These are phyloP conservation scores for Poeciliopsis infans DNA, from an alignment of 2,797 vertebrate species.

Conservation along the genomic window DNA sequence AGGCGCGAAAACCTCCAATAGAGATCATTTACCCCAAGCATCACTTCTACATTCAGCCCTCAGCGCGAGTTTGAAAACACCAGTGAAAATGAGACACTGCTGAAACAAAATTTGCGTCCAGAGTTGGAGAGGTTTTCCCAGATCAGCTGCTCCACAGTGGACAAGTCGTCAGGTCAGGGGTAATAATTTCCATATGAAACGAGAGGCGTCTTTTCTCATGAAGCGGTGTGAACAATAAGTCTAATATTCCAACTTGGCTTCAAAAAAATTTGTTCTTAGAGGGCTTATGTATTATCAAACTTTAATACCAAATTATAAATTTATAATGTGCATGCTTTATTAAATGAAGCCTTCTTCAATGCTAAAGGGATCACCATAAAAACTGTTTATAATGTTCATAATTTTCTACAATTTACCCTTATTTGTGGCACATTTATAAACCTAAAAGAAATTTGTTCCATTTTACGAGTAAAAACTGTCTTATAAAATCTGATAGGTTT, in stretches of 20 bases:
- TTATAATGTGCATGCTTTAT: neutral
- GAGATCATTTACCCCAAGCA: conserved; percentile 63
- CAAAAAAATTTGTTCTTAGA: neutral
- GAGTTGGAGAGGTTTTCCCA: conserved; percentile 22
- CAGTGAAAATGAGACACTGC: conserved; percentile 46
- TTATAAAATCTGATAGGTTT: neutral
- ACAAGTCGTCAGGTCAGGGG: conserved; percentile 4
- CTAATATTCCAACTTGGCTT: neutral
- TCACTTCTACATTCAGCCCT: conserved; percentile 43
- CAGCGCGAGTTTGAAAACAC: conserved; percentile 46
- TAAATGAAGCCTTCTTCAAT: conserved; percentile 1
- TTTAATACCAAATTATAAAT: neutral
- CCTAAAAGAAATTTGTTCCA: neutral
- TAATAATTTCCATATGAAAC: neutral
- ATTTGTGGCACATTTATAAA: neutral
- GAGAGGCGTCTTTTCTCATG: neutral
- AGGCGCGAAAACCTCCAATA: conserved; percentile 52
- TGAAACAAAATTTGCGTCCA: conserved; percentile 30
- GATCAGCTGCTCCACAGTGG: conserved; percentile 1
- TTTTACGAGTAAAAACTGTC: neutral
- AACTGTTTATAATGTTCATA: conserved; percentile 2
- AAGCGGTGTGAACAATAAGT: neutral
- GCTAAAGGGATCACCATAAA: conserved; percentile 4
- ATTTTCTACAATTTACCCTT: conserved; percentile 3
- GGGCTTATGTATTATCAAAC: neutral